A percentile compares a stretch with the other conserved stretches of the same genome.
These are phyloP conservation scores for Lottia gigantea DNA, from an alignment of 2,888 invertebrate genomes.

Conservation along the genomic window DNA sequence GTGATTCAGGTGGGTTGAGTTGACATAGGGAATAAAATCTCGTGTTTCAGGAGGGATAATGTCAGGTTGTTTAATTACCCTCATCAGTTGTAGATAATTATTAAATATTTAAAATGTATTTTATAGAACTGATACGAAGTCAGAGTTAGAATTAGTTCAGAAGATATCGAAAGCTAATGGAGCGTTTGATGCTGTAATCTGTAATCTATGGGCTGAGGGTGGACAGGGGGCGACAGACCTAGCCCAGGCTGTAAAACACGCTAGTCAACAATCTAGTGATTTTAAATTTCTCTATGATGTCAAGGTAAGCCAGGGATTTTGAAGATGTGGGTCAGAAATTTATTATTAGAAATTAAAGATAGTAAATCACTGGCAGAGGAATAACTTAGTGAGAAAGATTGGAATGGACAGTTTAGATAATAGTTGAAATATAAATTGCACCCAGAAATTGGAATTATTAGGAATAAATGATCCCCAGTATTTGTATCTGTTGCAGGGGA, in stretches of 20 bases:
- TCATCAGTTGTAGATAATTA: too few relatives aligned
- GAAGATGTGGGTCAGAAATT: neutral
- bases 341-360: neutral
- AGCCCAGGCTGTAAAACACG: conserved; percentile 87
- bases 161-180: conserved; percentile 80
- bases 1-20: too few relatives aligned
- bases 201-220: conserved; percentile 89
- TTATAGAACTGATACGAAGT: conserved; percentile 82
- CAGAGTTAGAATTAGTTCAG: conserved; percentile 84
- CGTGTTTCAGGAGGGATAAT: too few relatives aligned
- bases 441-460: too few relatives aligned
- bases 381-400: neutral
- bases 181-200: conserved; percentile 87
- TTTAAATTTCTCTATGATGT: conserved; percentile 71
- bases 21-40: too few relatives aligned
- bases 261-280: conserved; percentile 75
- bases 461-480: too few relatives aligned
- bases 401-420: too few relatives aligned
- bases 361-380: too few relatives aligned
- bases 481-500: too few relatives aligned
- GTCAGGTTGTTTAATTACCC: too few relatives aligned
- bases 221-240: conserved; percentile 87
- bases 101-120: too few relatives aligned
- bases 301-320: conserved; percentile 49
- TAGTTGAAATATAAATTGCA: too few relatives aligned